A percentile compares a stretch with the other conserved stretches of the same genome.
Evolutionary conservation across 2,113 vertebrate species (phyloP).

Genomic region (Phaethon lepturus): DNA sequence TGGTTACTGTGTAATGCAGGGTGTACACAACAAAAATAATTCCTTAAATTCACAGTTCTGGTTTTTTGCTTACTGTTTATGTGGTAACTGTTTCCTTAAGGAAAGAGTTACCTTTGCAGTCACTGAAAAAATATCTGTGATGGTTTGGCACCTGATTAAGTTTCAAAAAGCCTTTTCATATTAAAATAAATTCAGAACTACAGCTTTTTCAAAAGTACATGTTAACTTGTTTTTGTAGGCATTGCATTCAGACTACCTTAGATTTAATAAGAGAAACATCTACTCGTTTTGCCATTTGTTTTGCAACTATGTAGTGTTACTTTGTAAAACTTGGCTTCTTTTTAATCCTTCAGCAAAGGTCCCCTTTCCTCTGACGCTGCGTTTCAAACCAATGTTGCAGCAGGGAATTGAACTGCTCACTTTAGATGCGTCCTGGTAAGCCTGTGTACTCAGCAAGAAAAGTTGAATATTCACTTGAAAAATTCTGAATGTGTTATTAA

Average conservation of each 20-base stretch:
- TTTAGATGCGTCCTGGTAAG: conserved; percentile 97
- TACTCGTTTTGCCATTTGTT: not conserved
- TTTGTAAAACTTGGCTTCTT: not conserved
- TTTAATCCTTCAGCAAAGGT: conserved; percentile 86
- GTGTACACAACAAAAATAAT: not conserved
- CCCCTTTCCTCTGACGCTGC: conserved; percentile 93
- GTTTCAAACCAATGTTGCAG: conserved; percentile 98
- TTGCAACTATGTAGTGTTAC: not conserved
- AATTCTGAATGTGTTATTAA: not conserved
- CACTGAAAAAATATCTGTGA: not conserved
- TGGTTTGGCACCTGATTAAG: not conserved
- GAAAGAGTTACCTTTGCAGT: not conserved
- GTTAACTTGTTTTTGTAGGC: not conserved
- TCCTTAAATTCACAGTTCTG: not conserved
- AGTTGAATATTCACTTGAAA: not conserved
- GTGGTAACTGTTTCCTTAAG: not conserved
- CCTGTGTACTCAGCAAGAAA: not conserved
- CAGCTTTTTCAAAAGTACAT: not conserved
- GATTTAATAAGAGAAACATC: not conserved
- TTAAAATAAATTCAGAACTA: not conserved
- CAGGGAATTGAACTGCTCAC: conserved; percentile 97
- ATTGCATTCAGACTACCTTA: not conserved
- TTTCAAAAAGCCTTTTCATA: not conserved
- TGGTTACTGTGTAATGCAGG: not conserved
- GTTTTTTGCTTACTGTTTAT: not conserved